These are phyloP conservation scores for Catalaphyllia jardinei DNA, from an alignment of 64 coral and sea anemone genomes.

Conservation along the genomic window DNA sequence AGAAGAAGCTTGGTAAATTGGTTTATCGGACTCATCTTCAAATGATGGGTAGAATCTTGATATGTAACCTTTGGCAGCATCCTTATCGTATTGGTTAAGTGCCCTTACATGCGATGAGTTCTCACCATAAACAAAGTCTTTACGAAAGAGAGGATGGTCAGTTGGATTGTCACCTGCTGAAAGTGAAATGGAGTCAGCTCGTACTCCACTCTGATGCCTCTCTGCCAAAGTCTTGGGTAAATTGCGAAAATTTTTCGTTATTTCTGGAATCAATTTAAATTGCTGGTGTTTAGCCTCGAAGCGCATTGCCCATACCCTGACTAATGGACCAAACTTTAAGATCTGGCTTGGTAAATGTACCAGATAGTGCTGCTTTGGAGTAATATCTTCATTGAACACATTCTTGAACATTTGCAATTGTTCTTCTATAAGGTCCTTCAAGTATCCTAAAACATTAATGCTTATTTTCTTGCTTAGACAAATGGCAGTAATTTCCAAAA, in stretches of 20 bases:
- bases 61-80: too few relatives aligned
- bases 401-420: too few relatives aligned
- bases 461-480: not conserved
- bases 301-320: not conserved
- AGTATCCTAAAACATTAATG: too few relatives aligned
- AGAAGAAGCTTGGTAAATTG: not conserved
- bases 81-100: too few relatives aligned
- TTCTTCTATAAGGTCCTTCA: too few relatives aligned
- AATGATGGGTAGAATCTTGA: not conserved
- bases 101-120: too few relatives aligned
- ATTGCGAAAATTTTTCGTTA: not conserved
- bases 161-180: not conserved
- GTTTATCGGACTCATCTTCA: not conserved
- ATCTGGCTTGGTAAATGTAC: too few relatives aligned
- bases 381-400: too few relatives aligned
- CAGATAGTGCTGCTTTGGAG: too few relatives aligned
- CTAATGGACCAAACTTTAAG: not conserved
- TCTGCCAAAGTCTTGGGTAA: not conserved
- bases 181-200: not conserved
- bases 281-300: not conserved
- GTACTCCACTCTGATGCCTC: not conserved
- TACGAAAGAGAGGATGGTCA: too few relatives aligned
- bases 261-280: too few relatives aligned
- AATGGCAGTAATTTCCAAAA: slow-evolving; percentile 5
- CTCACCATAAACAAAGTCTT: too few relatives aligned